Evolutionary conservation across 2,797 vertebrate species (phyloP), one percentile per base, ranked within the genome.

Genomic region (Trematomus bernacchii): DNA sequence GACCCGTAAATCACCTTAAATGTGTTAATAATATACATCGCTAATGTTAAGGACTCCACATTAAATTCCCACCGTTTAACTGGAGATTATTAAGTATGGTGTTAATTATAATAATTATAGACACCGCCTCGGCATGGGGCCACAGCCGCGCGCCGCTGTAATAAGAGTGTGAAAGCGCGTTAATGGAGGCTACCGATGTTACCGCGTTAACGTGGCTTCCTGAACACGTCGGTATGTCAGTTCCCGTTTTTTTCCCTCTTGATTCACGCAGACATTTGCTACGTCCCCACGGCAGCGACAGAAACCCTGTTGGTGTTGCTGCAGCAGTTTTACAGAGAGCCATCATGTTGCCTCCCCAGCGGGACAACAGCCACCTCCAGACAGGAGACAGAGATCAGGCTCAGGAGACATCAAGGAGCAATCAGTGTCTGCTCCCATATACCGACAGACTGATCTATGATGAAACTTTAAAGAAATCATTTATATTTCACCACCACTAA

Each of bases 401-500:
- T 90, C 90, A 81, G 70, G 76, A 95, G 95, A 95, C 94, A 95
- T 94, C 93, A 91, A 86, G 94, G 93, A 91, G 92, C 95, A 95
- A 96, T 96, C 95, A 94, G 94, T 94, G 95, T 95, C 96, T 94
- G 92, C 92, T 96, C 93, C 91, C 93, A 94, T 94, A 94, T 94
- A 95, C 91, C 88, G 89, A 90, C 90, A 93, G 95, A 95, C 94
- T 96, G 96, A 97, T 97, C 96, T 96, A 95, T 95, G 94, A 97
- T 97, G 94, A 97, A 97, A 97, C 94, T 96, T 97, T 97, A 96
- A 98, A 96, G 94, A 91, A 95, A 93, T 89, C 95, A 97, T 98
- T 96, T 94, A 97, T 97, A 97, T 98, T 98, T 98, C 95, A 97
- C 95, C 77, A 93, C 92, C 94, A 92, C 92, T 97, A 97, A 98